Base-by-base conservation (phyloP, 2,797 vertebrate genomes). In the Bufotes viridis region DNA sequence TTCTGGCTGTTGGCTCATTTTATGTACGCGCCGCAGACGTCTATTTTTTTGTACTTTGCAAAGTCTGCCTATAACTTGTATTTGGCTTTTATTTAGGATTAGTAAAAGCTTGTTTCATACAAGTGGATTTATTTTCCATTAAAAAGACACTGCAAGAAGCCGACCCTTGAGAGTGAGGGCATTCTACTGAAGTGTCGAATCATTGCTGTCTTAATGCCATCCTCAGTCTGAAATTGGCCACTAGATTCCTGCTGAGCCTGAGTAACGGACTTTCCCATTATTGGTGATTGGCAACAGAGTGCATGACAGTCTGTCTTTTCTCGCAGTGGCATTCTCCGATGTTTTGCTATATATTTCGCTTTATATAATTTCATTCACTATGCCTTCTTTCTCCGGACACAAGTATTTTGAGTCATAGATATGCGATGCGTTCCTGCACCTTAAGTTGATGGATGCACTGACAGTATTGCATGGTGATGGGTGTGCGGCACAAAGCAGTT, bases 81-180 rank as follows among this genome's bases (percentile, higher is more conserved):
- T 67, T 74, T 53, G 55, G 18, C 75, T 85, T 81, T 75, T 88
- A 69, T 70, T 85, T 17, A 72, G 55, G 81, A 84, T 88, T 84
- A 88, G 82, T 58, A 61, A 80, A 84, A 74, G 76, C 87, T 81
- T 89, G 82, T 89, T 89, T 89, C 55, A 55, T 74, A 85, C 69
- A 89, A 85, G 69, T 67, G 67, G 78, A 81, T 89, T 81, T 89
- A 86, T 82, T 89, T 89, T 89, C 82, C 65, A 85, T 89, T 85
- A 74, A 80, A 81, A 81, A 84, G 63, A 84, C 74, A 84, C 81
- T 85, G 82, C 55, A n/a, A n/a, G n/a, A n/a, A n/a, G n/a, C n/a
- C n/a, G n/a, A n/a, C n/a, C n/a, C n/a, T n/a, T n/a, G n/a, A n/a
- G n/a, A n/a, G n/a, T n/a, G n/a, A n/a, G n/a, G n/a, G n/a, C n/a